Conservation (phyloP, 1,140 invertebrate species). For the Temnothorax longispinosus region DNA sequence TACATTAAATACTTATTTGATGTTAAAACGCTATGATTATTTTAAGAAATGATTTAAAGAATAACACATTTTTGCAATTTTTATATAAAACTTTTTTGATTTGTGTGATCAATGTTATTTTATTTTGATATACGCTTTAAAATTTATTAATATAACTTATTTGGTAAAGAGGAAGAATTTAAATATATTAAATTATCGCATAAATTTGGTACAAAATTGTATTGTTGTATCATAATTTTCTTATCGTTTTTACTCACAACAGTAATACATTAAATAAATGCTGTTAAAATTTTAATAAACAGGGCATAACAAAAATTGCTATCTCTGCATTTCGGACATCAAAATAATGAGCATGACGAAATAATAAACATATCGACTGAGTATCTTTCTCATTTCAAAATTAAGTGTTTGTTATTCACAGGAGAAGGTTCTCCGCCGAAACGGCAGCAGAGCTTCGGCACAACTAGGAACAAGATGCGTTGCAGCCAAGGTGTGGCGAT, state of each 20-base stretch:
- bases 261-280: background rate
- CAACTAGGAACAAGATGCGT: conserved; percentile 81
- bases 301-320: background rate
- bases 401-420: background rate
- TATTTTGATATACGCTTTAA: background rate
- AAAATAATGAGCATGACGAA: background rate
- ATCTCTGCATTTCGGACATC: background rate
- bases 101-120: background rate
- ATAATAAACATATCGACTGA: background rate
- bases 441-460: conserved; percentile 37
- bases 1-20: conserved; percentile 1
- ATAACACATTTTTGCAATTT: background rate
- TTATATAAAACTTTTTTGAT: background rate
- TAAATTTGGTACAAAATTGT: background rate
- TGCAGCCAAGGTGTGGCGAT: conserved; percentile 82
- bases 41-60: conserved; percentile 18
- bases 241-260: background rate
- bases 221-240: background rate
- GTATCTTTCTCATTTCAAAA: background rate
- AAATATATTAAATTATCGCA: conserved; percentile 9
- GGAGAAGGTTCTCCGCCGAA: conserved; percentile 32
- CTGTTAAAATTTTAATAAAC: background rate
- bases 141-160: background rate
- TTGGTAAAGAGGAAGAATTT: background rate
- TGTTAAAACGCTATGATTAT: background rate